phyloP scores from a whole-genome alignment of 2,113 vertebrate genomes.

The Sminthopsis crassicaudata region DNA sequence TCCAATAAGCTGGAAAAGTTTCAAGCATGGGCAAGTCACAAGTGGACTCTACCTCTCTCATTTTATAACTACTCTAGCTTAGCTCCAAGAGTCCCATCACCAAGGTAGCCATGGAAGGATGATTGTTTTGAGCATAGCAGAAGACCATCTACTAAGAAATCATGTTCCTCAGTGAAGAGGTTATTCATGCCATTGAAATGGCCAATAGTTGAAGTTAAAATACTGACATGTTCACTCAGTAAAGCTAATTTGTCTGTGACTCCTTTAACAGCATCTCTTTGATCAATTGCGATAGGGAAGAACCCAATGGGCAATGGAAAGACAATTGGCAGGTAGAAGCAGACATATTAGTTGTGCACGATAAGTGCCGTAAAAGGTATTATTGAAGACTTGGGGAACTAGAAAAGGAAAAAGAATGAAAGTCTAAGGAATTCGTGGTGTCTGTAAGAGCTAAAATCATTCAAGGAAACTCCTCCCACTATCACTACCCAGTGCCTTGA shows the following conservation, averaged over 20 bases:
- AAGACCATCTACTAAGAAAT: neutral
- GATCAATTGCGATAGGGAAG: neutral
- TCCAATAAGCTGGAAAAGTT: neutral
- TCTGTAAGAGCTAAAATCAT: neutral
- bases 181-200: neutral
- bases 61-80: neutral
- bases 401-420: neutral
- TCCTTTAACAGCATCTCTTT: neutral
- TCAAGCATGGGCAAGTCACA: neutral
- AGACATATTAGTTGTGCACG: neutral
- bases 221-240: neutral
- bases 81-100: neutral
- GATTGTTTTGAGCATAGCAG: neutral
- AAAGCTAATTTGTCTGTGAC: neutral
- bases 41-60: neutral
- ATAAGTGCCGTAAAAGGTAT: neutral
- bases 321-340: neutral
- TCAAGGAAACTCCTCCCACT: neutral
- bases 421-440: neutral
- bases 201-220: neutral
- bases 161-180: neutral
- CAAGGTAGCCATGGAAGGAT: neutral
- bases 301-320: neutral
- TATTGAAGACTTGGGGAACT: neutral
- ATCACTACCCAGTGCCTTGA: neutral